Percentiles rank a stretch among this genome's conserved stretches.
These are phyloP conservation scores for Synergus umbraculus DNA, from an alignment of 2,888 invertebrate genomes.

Conservation along the genomic window DNA sequence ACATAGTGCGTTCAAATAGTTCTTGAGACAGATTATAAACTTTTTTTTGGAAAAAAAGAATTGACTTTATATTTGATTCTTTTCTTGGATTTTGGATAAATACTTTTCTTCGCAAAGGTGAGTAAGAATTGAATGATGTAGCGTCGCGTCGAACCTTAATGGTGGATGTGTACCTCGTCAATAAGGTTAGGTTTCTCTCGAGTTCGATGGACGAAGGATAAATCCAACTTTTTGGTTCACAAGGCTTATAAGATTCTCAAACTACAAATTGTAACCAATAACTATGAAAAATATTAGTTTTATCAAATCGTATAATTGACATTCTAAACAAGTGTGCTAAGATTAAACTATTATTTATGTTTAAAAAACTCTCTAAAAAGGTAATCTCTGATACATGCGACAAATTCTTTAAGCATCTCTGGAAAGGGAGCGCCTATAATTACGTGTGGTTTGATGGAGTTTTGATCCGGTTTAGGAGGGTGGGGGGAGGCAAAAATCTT, in stretches of 20 bases:
- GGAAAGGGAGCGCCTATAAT: too few species aligned
- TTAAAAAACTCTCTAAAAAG: too few species aligned
- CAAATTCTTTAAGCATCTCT: too few species aligned
- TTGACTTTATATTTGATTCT: not conserved
- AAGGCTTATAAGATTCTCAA: not conserved
- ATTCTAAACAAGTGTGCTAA: too few species aligned
- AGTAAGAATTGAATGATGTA: not conserved
- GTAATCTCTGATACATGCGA: too few species aligned
- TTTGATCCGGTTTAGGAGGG: too few species aligned
- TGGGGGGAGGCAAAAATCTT: too few species aligned
- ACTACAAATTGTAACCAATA: not conserved
- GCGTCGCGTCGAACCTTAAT: not conserved
- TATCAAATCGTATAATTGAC: too few species aligned
- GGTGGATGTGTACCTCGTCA: conserved; percentile 10
- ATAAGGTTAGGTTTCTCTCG: conserved; percentile 18
- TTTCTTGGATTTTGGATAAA: not conserved
- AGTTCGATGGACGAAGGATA: conserved; percentile 15
- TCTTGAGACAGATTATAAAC: not conserved
- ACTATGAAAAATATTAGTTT: too few species aligned
- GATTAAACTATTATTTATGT: too few species aligned
- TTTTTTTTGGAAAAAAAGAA: not conserved
- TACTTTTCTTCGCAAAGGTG: not conserved
- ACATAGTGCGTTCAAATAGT: conserved; percentile 3
- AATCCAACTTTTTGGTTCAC: not conserved
- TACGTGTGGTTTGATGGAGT: too few species aligned